Evolutionary conservation across 2,888 invertebrate species (phyloP), one percentile per base, ranked within the genome.

Genomic region (Osmoderma eremita): DNA sequence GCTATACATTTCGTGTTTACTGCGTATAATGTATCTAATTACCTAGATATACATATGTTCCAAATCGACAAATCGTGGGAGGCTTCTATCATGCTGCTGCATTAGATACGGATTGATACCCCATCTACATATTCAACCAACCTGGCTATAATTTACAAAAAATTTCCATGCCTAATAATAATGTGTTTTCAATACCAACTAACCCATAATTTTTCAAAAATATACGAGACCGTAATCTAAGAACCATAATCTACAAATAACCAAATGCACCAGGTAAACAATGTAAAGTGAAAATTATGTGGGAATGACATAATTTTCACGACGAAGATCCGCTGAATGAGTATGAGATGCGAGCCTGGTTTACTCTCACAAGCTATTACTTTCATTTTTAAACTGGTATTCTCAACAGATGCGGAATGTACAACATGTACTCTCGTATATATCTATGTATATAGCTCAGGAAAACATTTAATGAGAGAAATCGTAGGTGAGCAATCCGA

Each of bases 291-390:
- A 49, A 65, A 65, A 65, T 58, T 65, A 58, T 49, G 58, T 58
- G 65, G 56, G 65, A 58, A 48, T 65, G 50, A 65, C 50, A 65
- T 65, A 61, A 65, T 65, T 56, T n/a, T n/a, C 15, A 22, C 13
- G 18, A n/a, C 48, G 56, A 38, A 13, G 49, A 12, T 18, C 17
- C 39, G 30, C 17, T 30, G 15, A 17, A 20, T 22, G 13, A 30
- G 13, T 36, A 39, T 22, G 41, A 53, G 51, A 53, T 30, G 18
- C 48, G n/a, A 45, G 3, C 13, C 15, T n/a, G 24, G 8, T 2
- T 30, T 22, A 13, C 39, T 41, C 24, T 41, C 41, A 39, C 38
- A 49, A 50, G 15, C 12, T 38, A 15, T 49, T 50, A 50, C 63
- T 63, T 63, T 63, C 63, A 63, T 63, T 63, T 63, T 38, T 63